Evolutionary conservation across 1,140 invertebrate species (phyloP).

Genomic region (Hyles euphorbiae): DNA sequence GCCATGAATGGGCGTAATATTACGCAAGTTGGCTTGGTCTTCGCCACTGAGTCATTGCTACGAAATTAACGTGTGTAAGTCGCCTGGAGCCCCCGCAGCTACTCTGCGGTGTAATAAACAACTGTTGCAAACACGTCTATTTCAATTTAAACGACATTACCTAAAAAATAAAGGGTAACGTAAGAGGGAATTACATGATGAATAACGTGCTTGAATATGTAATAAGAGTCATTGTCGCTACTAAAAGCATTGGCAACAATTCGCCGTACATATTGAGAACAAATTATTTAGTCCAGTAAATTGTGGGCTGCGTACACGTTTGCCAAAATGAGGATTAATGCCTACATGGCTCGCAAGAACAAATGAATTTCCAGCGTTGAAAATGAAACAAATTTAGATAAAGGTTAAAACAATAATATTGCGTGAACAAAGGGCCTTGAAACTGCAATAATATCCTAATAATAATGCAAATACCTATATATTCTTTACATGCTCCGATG

Average conservation of each 20-base stretch:
- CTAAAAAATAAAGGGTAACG: no score
- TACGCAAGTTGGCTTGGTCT: conserved; percentile 41
- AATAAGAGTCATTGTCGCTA: conserved; percentile 4
- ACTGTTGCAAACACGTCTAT: background rate
- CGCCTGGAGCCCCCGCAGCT: conserved; percentile 42
- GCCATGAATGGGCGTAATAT: conserved; percentile 47
- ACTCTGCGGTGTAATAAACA: conserved; percentile 28
- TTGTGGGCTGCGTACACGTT: conserved; percentile 27
- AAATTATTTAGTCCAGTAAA: conserved; percentile 42
- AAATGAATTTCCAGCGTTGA: no score
- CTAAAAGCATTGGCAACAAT: conserved; percentile 37
- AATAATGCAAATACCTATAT: background rate
- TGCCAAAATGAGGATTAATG: conserved; percentile 47
- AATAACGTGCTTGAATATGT: no score
- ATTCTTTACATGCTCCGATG: conserved; percentile 1
- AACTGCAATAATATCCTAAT: no score
- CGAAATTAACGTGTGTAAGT: conserved; percentile 52
- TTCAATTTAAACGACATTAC: no score
- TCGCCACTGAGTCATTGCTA: conserved; percentile 46
- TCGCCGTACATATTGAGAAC: conserved; percentile 28
- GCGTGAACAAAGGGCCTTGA: background rate
- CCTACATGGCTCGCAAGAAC: conserved; percentile 1
- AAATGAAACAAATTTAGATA: no score
- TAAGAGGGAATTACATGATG: no score
- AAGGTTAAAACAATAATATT: no score